Percentiles rank a stretch among this genome's conserved stretches.
Conservation (phyloP, 2,888 invertebrate genomes). For the Aspidiotus destructor region DNA sequence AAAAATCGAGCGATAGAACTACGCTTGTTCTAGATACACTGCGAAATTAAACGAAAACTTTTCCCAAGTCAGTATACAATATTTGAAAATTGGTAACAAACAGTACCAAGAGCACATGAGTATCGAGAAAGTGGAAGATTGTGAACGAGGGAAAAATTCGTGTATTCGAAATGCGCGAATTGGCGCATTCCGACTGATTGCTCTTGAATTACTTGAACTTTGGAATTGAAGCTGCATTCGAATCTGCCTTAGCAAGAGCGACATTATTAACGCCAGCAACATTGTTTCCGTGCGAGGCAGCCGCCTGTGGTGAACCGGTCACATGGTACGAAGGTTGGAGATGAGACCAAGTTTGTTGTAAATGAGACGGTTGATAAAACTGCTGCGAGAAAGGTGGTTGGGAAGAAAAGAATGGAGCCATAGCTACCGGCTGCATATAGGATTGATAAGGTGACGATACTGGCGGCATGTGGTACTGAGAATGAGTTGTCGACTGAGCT, state of each 20-base stretch:
- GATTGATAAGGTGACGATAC: constrained; percentile 20
- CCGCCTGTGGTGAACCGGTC: not conserved
- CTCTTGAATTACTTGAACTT: not conserved
- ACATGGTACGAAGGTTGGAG: constrained; percentile 19
- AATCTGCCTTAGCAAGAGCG: not conserved
- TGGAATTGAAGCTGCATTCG: not conserved
- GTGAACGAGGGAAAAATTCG: too few relatives aligned
- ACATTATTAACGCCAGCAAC: not conserved
- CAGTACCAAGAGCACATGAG: too few relatives aligned
- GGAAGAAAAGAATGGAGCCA: constrained; percentile 18
- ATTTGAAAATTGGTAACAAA: too few relatives aligned
- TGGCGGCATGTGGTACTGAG: constrained; percentile 25
- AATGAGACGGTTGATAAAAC: constrained; percentile 23
- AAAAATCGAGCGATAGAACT: too few relatives aligned
- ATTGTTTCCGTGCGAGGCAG: not conserved
- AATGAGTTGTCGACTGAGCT: constrained; percentile 7
- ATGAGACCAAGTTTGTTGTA: constrained; percentile 24
- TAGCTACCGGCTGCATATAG: constrained; percentile 25
- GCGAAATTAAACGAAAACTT: too few relatives aligned
- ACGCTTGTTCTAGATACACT: too few relatives aligned
- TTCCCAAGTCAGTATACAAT: too few relatives aligned
- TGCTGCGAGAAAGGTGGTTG: constrained; percentile 21
- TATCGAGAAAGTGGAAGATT: too few relatives aligned
- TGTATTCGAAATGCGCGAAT: too few relatives aligned
- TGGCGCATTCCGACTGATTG: too few relatives aligned